Conservation (phyloP, 2,888 invertebrate species). For the Stramonita haemastoma region DNA sequence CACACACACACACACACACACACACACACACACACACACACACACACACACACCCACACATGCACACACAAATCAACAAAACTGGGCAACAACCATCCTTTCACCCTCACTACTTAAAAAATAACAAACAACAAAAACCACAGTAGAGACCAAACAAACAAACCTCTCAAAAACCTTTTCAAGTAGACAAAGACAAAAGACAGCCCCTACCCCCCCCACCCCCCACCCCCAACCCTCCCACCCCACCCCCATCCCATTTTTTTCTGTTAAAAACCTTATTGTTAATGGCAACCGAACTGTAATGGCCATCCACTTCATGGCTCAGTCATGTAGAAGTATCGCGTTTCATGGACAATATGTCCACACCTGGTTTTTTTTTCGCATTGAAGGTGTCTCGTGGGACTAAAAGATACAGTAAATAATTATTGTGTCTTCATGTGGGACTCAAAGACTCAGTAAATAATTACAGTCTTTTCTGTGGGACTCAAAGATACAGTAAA, state of each 20-base stretch:
- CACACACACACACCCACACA: too few species aligned
- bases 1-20: not conserved
- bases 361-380: conserved; percentile 5
- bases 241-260: not conserved
- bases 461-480: not conserved
- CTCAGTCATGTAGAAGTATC: not conserved
- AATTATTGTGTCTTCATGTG: not conserved
- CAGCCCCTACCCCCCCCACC: not conserved
- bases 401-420: not conserved
- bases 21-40: not conserved
- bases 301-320: not conserved
- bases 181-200: too few species aligned
- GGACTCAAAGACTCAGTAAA: not conserved
- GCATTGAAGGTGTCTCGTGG: not conserved
- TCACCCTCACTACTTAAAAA: too few species aligned
- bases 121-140: too few species aligned
- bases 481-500: not conserved
- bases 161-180: too few species aligned
- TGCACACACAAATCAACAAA: too few species aligned
- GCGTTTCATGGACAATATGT: not conserved
- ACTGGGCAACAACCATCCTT: too few species aligned
- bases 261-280: not conserved
- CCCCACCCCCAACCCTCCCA: too few species aligned
- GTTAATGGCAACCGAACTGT: not conserved
- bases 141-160: too few species aligned